phyloP scores from a whole-genome alignment of 2,888 invertebrate genomes.

The Philaethria dido region DNA sequence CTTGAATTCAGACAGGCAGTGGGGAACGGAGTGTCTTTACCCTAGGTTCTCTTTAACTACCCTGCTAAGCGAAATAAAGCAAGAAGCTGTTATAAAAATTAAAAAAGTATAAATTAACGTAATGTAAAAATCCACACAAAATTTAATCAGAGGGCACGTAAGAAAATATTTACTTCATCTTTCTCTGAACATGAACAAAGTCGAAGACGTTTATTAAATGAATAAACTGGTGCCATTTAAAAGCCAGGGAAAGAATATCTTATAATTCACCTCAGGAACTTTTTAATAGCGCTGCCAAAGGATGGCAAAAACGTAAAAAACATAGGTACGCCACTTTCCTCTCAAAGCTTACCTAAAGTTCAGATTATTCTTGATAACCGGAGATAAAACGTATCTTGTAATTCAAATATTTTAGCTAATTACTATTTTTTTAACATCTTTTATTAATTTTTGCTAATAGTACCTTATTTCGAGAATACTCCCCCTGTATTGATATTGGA shows the following conservation, averaged over 20 bases:
- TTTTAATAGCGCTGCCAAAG: slow-evolving; percentile 54
- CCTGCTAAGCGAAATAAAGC: too few relatives aligned
- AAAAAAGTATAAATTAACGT: not conserved
- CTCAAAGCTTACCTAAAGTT: slow-evolving; percentile 43
- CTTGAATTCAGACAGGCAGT: too few relatives aligned
- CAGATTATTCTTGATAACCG: slow-evolving; percentile 44
- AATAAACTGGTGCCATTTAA: slow-evolving; percentile 35
- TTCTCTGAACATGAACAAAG: slow-evolving; percentile 18
- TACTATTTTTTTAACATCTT: slow-evolving; percentile 4
- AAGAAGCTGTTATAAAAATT: too few relatives aligned
- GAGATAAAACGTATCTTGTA: slow-evolving; percentile 26
- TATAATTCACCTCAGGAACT: slow-evolving; percentile 57
- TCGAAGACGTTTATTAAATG: slow-evolving; percentile 31
- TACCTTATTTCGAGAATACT: too few relatives aligned
- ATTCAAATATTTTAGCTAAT: slow-evolving; percentile 20
- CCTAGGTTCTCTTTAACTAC: too few relatives aligned
- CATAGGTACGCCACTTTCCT: slow-evolving; percentile 43
- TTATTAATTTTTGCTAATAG: not conserved
- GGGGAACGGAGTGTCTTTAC: too few relatives aligned
- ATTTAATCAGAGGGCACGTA: slow-evolving; percentile 3
- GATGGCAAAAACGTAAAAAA: slow-evolving; percentile 49
- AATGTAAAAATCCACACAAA: not conserved
- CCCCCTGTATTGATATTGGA: too few relatives aligned
- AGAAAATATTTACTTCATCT: slow-evolving; percentile 9
- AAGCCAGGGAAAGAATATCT: slow-evolving; percentile 47